Conservation (phyloP, 2,113 vertebrate species). For the Myocastor coypus region DNA sequence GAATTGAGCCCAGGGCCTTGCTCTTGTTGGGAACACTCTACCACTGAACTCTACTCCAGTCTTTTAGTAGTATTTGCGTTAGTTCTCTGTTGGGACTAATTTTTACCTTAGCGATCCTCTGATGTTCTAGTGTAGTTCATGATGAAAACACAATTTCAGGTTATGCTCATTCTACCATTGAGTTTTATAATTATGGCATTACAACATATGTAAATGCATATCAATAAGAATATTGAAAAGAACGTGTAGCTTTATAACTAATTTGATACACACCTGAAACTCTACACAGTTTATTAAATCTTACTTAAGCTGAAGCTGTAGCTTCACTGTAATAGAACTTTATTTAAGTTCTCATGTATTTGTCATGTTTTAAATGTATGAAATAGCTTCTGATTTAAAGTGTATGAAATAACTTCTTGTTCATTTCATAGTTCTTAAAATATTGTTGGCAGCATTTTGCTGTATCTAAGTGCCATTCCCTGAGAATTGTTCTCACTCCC, state of each 20-base stretch:
- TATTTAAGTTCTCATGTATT: constrained; percentile 32
- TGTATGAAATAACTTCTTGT: constrained; percentile 51
- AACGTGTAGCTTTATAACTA: constrained; percentile 15
- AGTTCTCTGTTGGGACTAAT: constrained; percentile 48
- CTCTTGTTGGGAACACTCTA: no score
- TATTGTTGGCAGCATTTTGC: constrained; percentile 20
- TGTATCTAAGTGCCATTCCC: neutral
- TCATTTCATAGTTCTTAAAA: constrained; percentile 44
- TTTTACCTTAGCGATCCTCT: constrained; percentile 68
- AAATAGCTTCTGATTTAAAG: constrained; percentile 58
- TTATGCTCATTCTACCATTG: neutral
- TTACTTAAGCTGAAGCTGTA: constrained; percentile 59
- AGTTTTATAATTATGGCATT: neutral
- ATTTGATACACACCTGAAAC: neutral
- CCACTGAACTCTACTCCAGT: neutral
- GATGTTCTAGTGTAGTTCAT: constrained; percentile 66
- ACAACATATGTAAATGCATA: neutral
- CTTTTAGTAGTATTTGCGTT: constrained; percentile 36
- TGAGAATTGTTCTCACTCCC: neutral
- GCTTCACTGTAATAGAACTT: constrained; percentile 35
- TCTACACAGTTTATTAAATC: constrained; percentile 53
- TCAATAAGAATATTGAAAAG: constrained; percentile 6
- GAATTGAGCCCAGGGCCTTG: neutral
- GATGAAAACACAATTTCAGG: constrained; percentile 44
- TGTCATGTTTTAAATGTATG: no score